phyloP scores from a whole-genome alignment of 2,113 vertebrate genomes.

The Phylloscopus whistleri region DNA sequence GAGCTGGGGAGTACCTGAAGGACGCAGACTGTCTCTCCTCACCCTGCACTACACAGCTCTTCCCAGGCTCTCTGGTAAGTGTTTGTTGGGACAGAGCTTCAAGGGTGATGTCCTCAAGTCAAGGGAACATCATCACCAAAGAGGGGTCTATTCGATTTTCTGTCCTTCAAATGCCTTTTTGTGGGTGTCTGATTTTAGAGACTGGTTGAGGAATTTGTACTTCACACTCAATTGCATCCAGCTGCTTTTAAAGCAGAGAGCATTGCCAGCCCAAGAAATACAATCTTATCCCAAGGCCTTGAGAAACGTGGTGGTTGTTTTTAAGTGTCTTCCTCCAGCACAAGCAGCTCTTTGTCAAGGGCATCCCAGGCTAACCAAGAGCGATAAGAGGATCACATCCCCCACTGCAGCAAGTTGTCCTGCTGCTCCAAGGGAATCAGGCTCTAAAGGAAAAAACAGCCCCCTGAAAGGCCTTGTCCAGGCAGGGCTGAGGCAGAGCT shows the following conservation, averaged over 20 bases:
- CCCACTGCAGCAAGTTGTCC: neutral
- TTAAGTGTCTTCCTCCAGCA: neutral
- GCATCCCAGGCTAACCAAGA: fast-evolving
- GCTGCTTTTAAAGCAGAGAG: neutral
- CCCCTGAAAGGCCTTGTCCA: neutral
- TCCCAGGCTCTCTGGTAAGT: neutral
- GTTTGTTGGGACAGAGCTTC: neutral
- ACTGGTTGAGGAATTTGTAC: neutral
- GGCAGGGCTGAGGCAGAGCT: neutral
- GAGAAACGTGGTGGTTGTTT: neutral
- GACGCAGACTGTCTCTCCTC: neutral
- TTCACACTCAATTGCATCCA: neutral
- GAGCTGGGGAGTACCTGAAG: neutral
- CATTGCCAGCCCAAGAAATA: neutral
- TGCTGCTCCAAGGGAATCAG: neutral
- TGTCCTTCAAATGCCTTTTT: neutral
- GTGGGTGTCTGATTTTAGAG: neutral
- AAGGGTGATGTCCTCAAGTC: neutral
- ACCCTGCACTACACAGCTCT: neutral
- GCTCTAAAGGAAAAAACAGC: neutral
- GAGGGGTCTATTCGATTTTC: neutral
- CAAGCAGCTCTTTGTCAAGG: neutral
- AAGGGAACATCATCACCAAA: neutral
- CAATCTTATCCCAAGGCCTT: neutral
- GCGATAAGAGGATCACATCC: neutral